Percentiles rank a stretch among this genome's conserved stretches.
These are phyloP conservation scores for Cephus pygmeus DNA, from an alignment of 2,888 invertebrate genomes.

Conservation along the genomic window DNA sequence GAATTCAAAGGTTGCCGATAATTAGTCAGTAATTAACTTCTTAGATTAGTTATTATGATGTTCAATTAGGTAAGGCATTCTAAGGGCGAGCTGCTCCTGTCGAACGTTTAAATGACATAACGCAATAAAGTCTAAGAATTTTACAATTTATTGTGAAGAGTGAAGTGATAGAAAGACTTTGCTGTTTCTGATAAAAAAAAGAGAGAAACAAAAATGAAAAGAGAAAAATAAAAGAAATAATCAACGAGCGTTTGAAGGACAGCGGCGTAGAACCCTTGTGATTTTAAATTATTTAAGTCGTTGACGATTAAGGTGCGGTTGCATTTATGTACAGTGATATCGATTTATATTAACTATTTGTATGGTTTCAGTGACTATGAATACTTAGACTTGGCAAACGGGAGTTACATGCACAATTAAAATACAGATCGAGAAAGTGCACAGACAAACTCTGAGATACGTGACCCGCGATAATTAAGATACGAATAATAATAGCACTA, in stretches of 20 bases:
- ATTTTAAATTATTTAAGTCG: neutral
- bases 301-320: neutral
- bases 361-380: neutral
- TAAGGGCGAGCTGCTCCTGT: neutral
- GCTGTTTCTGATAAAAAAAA: neutral
- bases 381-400: neutral
- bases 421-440: neutral
- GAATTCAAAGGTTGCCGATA: conserved; percentile 27
- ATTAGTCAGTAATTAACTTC: neutral
- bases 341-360: neutral
- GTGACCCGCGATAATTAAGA: neutral
- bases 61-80: neutral
- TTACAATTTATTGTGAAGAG: neutral
- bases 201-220: neutral
- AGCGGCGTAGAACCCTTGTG: neutral
- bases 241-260: neutral
- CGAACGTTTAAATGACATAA: neutral
- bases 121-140: neutral
- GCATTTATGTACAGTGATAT: neutral
- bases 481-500: neutral
- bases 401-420: neutral
- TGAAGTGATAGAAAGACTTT: neutral
- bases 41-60: neutral
- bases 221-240: neutral
- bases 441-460: neutral